A percentile compares a stretch with the other conserved stretches of the same genome.
Evolutionary conservation across 2,797 vertebrate genomes (phyloP).

Genomic region (Gallinago stenura): DNA sequence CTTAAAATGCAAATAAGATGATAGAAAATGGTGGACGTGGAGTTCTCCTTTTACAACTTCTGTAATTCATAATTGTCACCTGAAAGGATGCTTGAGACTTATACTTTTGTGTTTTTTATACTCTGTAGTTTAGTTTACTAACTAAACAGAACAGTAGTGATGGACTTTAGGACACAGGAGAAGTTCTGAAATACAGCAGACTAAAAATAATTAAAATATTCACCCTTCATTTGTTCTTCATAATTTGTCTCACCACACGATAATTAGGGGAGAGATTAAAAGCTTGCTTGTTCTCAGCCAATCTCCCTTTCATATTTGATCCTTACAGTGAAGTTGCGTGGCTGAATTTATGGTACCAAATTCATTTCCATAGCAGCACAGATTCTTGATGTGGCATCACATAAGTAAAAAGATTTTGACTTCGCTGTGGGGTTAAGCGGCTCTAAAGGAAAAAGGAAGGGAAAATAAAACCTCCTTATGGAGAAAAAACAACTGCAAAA

Average conservation of each 20-base stretch:
- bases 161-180: not conserved
- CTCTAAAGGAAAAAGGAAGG: not conserved
- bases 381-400: constrained; percentile 13
- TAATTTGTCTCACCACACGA: constrained; percentile 1
- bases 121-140: not conserved
- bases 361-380: constrained; percentile 40
- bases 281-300: constrained; percentile 40
- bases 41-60: not conserved
- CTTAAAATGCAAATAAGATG: not conserved
- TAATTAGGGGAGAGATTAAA: constrained; percentile 60
- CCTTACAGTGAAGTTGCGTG: constrained; percentile 2
- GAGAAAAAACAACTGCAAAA: constrained; percentile 5
- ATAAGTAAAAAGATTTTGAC: constrained; percentile 28
- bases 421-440: constrained; percentile 41
- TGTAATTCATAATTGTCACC: not conserved
- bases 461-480: not conserved
- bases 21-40: not conserved
- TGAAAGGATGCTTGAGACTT: not conserved
- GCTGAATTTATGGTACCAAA: constrained; percentile 33
- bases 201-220: constrained; percentile 45
- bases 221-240: constrained; percentile 52
- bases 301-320: constrained; percentile 40
- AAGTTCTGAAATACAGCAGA: not conserved
- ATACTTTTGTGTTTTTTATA: not conserved
- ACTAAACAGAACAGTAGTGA: not conserved